Evolutionary conservation across 2,113 vertebrate species (phyloP), one percentile per base, ranked within the genome.

Genomic region (Conger conger): DNA sequence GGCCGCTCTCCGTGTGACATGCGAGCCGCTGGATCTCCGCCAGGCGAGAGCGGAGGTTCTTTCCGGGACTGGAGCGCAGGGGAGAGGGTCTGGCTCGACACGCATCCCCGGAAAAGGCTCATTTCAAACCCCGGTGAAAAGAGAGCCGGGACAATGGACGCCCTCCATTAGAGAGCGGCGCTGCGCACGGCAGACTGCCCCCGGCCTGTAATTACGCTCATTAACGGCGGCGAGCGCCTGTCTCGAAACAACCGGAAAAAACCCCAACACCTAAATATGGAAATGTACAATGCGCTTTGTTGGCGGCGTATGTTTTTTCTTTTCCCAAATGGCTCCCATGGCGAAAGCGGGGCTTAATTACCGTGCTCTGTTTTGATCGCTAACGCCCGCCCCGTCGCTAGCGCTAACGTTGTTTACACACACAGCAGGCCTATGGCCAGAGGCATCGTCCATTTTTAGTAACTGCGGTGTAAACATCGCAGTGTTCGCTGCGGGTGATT

Each of bases 71-170:
- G 27, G 54, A 86, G 82, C 15, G 38, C 17, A 42, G 80, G 57
- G 76, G 11, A 35, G 37, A 54, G 40, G 82, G 84, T 42, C 80
- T 85, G 68, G 37, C 83, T 83, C 82, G 45, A 68, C 82, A 85
- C 45, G 42, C 81, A 37, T 37, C 79, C 68, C 45, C 40, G 40
- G 89, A 85, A 90, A 87, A 89, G 84, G 38, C 87, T 93, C 91
- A 92, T 92, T 93, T 88, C 86, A 90, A 92, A 89, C 87, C 85
- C 87, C 85, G 89, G 82, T 85, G 86, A 85, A 86, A 86, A 79
- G 36, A 90, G 85, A 76, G 90, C 88, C 91, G 88, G 88, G 79
- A 83, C 63, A 89, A 82, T 76, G 82, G 88, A 83, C 84, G 82
- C 82, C 40, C 73, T 88, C 84, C 80, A 80, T 86, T 81, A 60